Conservation (phyloP, 2,888 invertebrate species). For the Tortrix viridana region DNA sequence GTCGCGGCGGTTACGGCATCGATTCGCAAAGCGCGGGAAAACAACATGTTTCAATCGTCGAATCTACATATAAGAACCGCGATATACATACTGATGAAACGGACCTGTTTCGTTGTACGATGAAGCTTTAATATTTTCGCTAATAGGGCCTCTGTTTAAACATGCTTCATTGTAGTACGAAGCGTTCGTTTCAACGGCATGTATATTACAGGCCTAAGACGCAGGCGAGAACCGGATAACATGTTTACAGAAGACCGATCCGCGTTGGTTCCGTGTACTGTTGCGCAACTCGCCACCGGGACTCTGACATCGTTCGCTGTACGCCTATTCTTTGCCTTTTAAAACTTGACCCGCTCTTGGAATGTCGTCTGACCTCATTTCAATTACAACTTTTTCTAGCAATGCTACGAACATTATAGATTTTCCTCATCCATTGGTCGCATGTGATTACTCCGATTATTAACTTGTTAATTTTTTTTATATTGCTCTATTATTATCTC, state of each 20-base stretch:
- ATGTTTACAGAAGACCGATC: slow-evolving; percentile 69
- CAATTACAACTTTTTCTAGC: slow-evolving; percentile 13
- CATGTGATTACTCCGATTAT: slow-evolving; percentile 6
- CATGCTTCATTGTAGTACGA: no score
- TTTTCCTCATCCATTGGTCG: not conserved
- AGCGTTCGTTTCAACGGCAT: no score
- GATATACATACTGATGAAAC: no score
- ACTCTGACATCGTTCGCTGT: no score
- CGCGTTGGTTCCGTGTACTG: slow-evolving; percentile 53
- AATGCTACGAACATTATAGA: not conserved
- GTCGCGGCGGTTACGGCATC: slow-evolving; percentile 24
- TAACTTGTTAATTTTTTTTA: no score
- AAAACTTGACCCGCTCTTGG: slow-evolving; percentile 45
- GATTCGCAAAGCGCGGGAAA: slow-evolving; percentile 29
- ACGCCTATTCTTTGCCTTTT: slow-evolving; percentile 46
- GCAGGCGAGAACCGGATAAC: slow-evolving; percentile 49
- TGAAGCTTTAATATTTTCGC: no score
- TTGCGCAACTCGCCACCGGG: slow-evolving; percentile 54
- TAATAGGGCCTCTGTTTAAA: no score
- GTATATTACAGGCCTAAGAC: not conserved
- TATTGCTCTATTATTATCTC: slow-evolving; percentile 14
- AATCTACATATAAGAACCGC: not conserved
- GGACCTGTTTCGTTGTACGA: no score
- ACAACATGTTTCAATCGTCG: slow-evolving; percentile 1
- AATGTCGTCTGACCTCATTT: slow-evolving; percentile 26